phyloP scores from a whole-genome alignment of 2,113 vertebrate species.

The Phylloscopus trochilus region DNA sequence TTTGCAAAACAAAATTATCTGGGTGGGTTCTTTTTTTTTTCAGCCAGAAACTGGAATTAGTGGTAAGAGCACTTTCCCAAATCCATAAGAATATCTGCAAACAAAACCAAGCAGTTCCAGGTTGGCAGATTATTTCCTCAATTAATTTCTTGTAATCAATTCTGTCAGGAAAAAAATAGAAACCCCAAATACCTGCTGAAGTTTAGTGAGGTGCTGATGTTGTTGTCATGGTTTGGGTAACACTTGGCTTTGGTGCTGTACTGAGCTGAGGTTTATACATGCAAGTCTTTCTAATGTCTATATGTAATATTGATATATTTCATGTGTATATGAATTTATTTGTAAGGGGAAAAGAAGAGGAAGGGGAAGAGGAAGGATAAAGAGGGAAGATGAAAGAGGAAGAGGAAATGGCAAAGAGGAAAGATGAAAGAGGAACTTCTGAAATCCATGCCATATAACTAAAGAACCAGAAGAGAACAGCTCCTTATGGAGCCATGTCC shows the following conservation, averaged over 20 bases:
- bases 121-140: background rate
- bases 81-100: background rate
- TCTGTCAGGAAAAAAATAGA: background rate
- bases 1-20: background rate
- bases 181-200: background rate
- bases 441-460: background rate
- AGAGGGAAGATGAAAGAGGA: background rate
- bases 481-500: background rate
- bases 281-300: background rate
- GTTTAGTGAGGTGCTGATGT: background rate
- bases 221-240: background rate
- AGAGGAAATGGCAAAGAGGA: no score
- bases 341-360: background rate
- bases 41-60: background rate
- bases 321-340: accelerated
- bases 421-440: background rate
- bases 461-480: background rate
- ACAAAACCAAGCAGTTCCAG: background rate
- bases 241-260: background rate
- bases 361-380: background rate
- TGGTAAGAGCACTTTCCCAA: background rate
- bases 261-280: background rate
- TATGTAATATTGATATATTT: background rate
- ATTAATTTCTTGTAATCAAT: background rate
- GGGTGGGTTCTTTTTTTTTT: background rate